Conservation (phyloP, 2,113 vertebrate species). For the Melanerpes formicivorus region DNA sequence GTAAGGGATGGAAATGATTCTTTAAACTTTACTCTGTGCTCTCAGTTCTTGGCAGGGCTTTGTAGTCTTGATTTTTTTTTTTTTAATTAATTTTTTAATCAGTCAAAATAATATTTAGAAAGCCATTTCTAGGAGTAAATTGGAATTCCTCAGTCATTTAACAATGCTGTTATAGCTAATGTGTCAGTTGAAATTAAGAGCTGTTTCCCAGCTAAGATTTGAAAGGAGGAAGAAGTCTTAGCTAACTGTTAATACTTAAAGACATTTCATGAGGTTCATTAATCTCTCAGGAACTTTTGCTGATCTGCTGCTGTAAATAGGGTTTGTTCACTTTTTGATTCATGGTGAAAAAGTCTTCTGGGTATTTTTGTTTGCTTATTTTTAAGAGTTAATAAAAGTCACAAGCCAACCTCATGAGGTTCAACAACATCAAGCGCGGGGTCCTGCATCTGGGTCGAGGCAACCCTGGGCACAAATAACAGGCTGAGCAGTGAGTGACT, state of each 20-base stretch:
- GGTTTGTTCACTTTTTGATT: not conserved
- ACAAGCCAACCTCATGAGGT: too few relatives aligned
- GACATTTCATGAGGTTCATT: not conserved
- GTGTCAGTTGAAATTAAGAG: not conserved
- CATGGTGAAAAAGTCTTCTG: not conserved
- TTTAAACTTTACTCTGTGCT: not conserved
- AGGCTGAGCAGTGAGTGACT: too few relatives aligned
- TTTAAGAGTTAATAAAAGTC: not conserved
- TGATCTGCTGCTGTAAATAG: not conserved
- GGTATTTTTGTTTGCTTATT: not conserved
- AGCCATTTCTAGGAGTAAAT: not conserved
- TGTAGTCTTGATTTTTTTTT: not conserved
- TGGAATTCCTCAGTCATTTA: not conserved
- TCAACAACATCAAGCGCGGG: too few relatives aligned
- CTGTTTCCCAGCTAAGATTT: not conserved
- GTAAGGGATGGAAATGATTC: not conserved
- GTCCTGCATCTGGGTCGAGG: too few relatives aligned
- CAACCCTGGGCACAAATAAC: too few relatives aligned
- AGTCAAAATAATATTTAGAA: not conserved
- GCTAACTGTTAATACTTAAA: not conserved
- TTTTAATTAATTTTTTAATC: not conserved
- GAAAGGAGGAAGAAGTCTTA: not conserved
- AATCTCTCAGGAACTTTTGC: not conserved
- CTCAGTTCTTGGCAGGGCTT: not conserved
- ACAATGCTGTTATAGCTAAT: not conserved